Evolutionary conservation across 2,888 invertebrate species (phyloP).

Genomic region (Ophioninae sp.): DNA sequence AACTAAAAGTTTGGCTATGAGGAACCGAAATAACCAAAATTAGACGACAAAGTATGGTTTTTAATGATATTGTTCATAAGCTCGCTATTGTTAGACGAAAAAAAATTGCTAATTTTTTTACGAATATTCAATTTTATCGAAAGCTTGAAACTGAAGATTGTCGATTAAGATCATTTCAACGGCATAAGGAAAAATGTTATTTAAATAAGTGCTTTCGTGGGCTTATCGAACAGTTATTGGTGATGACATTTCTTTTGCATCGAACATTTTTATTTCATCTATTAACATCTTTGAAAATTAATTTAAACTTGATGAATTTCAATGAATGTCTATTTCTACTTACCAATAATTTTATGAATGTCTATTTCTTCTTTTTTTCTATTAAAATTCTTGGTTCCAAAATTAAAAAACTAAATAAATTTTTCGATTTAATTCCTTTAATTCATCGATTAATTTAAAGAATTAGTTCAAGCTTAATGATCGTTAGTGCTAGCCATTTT

Average conservation of each 20-base stretch:
- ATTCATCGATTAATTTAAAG: too few species aligned
- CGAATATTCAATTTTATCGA: too few species aligned
- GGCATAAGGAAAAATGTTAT: neutral
- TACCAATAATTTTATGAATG: too few species aligned
- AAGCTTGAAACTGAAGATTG: too few species aligned
- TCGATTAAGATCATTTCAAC: neutral
- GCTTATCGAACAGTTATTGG: neutral
- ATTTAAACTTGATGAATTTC: neutral
- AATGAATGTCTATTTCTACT: too few species aligned
- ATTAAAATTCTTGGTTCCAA: too few species aligned
- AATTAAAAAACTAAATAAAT: too few species aligned
- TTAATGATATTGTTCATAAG: neutral
- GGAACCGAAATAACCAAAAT: neutral
- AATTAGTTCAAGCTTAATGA: too few species aligned
- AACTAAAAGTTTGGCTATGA: constrained; percentile 14
- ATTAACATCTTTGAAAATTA: neutral
- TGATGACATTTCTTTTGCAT: neutral
- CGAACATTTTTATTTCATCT: neutral
- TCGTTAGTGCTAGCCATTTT: too few species aligned
- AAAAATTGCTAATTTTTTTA: neutral
- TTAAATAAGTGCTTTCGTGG: neutral
- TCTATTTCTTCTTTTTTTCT: too few species aligned
- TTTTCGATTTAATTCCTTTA: too few species aligned
- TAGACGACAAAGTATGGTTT: neutral
- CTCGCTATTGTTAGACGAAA: neutral